Base-by-base conservation (phyloP, 1,140 invertebrate species). In the Prorops nasuta region DNA sequence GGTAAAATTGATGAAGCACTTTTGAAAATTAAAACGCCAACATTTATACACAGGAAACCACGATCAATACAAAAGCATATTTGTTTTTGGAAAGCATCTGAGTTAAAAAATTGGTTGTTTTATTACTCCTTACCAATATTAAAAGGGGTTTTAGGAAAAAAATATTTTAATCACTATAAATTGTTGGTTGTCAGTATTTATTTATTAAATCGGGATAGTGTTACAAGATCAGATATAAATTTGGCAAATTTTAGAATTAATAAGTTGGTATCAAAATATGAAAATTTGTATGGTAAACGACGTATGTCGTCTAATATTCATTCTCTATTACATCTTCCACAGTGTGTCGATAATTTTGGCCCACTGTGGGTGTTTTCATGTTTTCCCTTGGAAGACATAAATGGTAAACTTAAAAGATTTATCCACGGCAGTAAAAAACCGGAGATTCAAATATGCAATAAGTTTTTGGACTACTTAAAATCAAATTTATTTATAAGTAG, bases 311-410 rank as follows among this genome's bases (percentile, higher is more conserved):
- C 16, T 32, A 58, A 54, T 34, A 17, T 58, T 3, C 49, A 54
- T 28, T 19, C 17, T 35, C 32, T 58, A 20, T 20, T 51, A 2
- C 48, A 58, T 38, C n/a, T 58, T n/a, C 44, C 44, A n/a, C 14
- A 44, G 7, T 19, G 10, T 12, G 48, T 58, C 1, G 3, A 28
- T n/a, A 37, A 34, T 10, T 51, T 51, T 35, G 56, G 56, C 15
- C 46, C 56, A n/a, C 21, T 58, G 12, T 45, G 24, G 24, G 35
- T 39, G 3, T 46, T 24, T 18, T 57, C 55, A 2, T 44, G 49
- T 6, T 52, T 57, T 10, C 36, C 46, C 12, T 57, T 31, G 15
- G 55, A 63, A n/a, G n/a, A n/a, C n/a, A n/a, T n/a, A n/a, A n/a
- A n/a, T n/a, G n/a, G n/a, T n/a, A n/a, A n/a, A n/a, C n/a, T n/a